Evolutionary conservation across 2,888 invertebrate genomes (phyloP).

Genomic region (Ormia ochracea): DNA sequence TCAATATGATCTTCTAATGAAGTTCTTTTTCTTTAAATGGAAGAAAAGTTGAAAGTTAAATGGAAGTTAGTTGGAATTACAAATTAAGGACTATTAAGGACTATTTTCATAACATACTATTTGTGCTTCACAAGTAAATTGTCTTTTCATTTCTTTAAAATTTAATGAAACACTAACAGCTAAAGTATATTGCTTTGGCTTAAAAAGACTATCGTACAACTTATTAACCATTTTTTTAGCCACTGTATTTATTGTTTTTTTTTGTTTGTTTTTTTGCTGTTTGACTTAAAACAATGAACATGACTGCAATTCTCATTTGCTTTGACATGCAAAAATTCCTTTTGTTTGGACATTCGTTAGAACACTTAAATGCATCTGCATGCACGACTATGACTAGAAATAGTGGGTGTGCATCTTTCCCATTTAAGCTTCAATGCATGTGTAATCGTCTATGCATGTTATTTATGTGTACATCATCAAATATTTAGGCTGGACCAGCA

Average conservation of each 20-base stretch:
- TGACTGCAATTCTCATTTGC: constrained; percentile 52
- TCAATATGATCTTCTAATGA: no score
- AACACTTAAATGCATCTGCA: neutral
- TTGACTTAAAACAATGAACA: neutral
- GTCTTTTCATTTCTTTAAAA: no score
- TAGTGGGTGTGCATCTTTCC: neutral
- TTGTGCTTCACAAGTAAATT: no score
- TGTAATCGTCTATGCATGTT: neutral
- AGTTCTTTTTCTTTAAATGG: no score
- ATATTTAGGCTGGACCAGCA: neutral
- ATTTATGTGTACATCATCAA: neutral
- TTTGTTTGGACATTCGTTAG: constrained; percentile 48
- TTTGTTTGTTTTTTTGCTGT: neutral
- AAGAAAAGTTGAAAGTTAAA: no score
- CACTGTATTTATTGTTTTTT: neutral
- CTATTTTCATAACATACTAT: no score
- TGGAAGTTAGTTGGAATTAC: no score
- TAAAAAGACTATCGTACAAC: no score
- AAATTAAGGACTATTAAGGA: no score
- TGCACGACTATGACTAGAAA: neutral
- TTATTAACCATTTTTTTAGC: no score
- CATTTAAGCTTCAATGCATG: neutral
- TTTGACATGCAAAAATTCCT: constrained; percentile 56
- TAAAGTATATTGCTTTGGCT: no score
- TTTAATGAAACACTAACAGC: no score